Evolutionary conservation across 2,797 vertebrate genomes (phyloP), one percentile per base, ranked within the genome.

Genomic region (Pseudotriccus pelzelni): DNA sequence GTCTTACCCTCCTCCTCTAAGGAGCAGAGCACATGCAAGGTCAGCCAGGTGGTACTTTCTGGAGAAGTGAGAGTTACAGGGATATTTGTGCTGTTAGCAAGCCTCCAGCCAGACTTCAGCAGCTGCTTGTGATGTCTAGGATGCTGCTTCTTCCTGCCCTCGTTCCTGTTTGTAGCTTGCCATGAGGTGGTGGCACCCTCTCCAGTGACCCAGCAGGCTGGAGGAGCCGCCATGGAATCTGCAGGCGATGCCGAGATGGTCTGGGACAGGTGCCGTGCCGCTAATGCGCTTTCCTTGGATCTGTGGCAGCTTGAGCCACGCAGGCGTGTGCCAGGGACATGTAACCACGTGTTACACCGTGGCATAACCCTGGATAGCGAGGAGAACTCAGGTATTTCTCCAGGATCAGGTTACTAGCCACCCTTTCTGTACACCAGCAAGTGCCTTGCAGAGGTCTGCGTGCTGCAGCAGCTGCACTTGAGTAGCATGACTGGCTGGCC

Each of bases 151-250:
- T 44, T 92, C 86, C 34, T 56, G 47, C 27, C 21, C 21, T 46
- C 0, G 0, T 53, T 60, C 49, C 34, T 68, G 0, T 41, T 85
- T 27, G 28, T 55, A 76, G 44, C n/a, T 84, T 74, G 32, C 69
- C 3, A 0, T 27, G 58, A 56, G 50, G 21, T 39, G 59, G 16
- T 60, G 53, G n/a, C 49, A 39, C 7, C 32, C 69, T 85, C 0
- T 0, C 4, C 28, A 34, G 43, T 2, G 5, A 41, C 32, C 23
- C 36, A 15, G 0, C 1, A 10, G 53, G 68, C 59, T 49, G 32
- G 30, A 41, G 37, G n/a, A 47, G 20, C 34, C 2, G 16, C 59
- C 14, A 3, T 1, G 10, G 39, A n/a, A 46, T 25, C 67, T 74
- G n/a, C 60, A 39, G 41, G 41, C 55, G 23, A 76, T 36, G 12